Base-by-base conservation (phyloP, 2,797 vertebrate species). In the Darevskia mixta region DNA sequence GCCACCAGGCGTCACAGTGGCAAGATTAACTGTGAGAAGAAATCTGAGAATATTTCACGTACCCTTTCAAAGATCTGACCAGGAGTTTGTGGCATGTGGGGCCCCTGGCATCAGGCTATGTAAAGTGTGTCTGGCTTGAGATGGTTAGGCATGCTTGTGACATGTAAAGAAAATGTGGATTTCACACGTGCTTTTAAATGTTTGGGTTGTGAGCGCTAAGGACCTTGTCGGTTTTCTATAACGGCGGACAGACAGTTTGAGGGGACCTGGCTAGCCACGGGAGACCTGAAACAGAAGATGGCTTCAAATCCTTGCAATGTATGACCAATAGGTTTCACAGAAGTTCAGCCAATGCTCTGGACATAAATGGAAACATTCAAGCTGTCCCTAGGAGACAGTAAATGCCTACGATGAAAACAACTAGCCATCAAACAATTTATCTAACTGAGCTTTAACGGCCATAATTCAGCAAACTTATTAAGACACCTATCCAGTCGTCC, bases 401-500 rank as follows among this genome's bases (percentile, higher is more conserved):
- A 95, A 96, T 95, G 95, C 85, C 91, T 92, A 93, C 92, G 92
- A 91, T 93, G 95, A 95, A 95, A 93, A 93, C 93, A 94, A 95
- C 88, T 88, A 95, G 87, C 91, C 89, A 91, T 92, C 87, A 92
- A 91, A 91, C 77, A 90, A 86, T 92, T 78, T 86, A 92, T 94
- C 92, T 90, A 86, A 77, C 85, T 0, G 1, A 79, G 87, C 90
- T 78, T 84, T 89, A 90, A 86, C 87, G 90, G 76, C 80, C 84
- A 92, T 94, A 94, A 91, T 85, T 90, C 95, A 95, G 90, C 87
- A 85, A 84, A 92, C 86, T 89, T 92, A 91, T 87, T 90, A 90
- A 92, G 90, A 93, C 91, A 91, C 82, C 93, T 91, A 92, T 89
- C 89, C 89, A 89, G 93, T 86, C 87, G 64, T 92, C 93, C 93